These are phyloP conservation scores for Pheosia tremula DNA, from an alignment of 2,888 invertebrate species.

Conservation along the genomic window DNA sequence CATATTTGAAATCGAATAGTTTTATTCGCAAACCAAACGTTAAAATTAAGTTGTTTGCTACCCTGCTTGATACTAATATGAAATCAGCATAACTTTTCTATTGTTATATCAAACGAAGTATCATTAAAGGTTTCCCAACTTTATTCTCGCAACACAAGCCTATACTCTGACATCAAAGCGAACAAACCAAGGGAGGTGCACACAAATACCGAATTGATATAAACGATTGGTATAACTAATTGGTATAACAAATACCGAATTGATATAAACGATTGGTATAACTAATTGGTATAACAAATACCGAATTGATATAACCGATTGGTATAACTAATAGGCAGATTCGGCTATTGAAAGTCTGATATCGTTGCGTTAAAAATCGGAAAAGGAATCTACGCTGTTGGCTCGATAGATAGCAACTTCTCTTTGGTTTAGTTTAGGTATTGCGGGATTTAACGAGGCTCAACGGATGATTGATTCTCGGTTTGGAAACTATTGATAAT, in stretches of 20 bases:
- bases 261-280: too few species aligned
- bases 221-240: too few species aligned
- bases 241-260: too few species aligned
- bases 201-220: constrained; percentile 9
- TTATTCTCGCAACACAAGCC: neutral
- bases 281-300: too few species aligned
- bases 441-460: neutral
- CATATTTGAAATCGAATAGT: too few species aligned
- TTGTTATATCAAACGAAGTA: too few species aligned
- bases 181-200: neutral
- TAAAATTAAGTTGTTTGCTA: too few species aligned
- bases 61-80: too few species aligned
- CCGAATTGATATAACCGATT: too few species aligned
- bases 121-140: neutral
- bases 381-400: constrained; percentile 9
- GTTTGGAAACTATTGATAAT: neutral
- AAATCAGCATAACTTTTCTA: too few species aligned
- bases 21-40: too few species aligned
- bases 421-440: constrained; percentile 12
- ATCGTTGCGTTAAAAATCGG: constrained; percentile 18
- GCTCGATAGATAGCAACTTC: constrained; percentile 18
- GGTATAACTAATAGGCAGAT: constrained; percentile 33
- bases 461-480: neutral
- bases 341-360: constrained; percentile 28
- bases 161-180: constrained; percentile 37